phyloP scores from a whole-genome alignment of 2,888 invertebrate genomes.

The Nemapogon koenigi region DNA sequence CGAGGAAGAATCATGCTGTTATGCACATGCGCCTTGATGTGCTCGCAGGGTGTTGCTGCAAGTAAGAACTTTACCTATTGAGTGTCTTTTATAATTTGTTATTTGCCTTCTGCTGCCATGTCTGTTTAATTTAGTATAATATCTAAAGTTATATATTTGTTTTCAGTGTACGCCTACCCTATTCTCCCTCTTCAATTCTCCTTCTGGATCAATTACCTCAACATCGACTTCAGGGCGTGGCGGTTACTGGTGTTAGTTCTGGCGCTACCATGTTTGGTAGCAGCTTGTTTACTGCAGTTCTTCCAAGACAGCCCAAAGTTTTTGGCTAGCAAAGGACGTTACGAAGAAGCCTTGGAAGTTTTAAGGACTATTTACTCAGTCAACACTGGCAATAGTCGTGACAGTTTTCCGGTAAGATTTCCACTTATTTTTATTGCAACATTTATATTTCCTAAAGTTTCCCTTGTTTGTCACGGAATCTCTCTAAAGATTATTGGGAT shows the following conservation, averaged over 20 bases:
- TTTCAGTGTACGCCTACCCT: constrained; percentile 69
- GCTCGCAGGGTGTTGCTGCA: constrained; percentile 49
- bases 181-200: constrained; percentile 68
- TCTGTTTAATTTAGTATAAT: too few species aligned
- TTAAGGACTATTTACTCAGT: constrained; percentile 40
- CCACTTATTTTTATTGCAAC: too few species aligned
- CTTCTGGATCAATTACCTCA: constrained; percentile 44
- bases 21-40: constrained; percentile 49
- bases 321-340: constrained; percentile 65
- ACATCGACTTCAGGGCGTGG: constrained; percentile 74
- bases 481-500: too few species aligned
- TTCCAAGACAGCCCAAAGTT: constrained; percentile 85
- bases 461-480: too few species aligned
- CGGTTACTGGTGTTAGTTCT: constrained; percentile 73
- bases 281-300: constrained; percentile 62
- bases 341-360: constrained; percentile 61
- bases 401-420: constrained; percentile 41
- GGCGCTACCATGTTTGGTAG: constrained; percentile 68
- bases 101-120: not conserved
- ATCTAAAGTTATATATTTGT: constrained; percentile 13
- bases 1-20: constrained; percentile 44
- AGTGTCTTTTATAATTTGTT: not conserved
- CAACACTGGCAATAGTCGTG: constrained; percentile 38
- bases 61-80: constrained; percentile 22
- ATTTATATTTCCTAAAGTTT: too few species aligned